Evolutionary conservation across 2,797 vertebrate species (phyloP).

Genomic region (Sebastes oblongus): DNA sequence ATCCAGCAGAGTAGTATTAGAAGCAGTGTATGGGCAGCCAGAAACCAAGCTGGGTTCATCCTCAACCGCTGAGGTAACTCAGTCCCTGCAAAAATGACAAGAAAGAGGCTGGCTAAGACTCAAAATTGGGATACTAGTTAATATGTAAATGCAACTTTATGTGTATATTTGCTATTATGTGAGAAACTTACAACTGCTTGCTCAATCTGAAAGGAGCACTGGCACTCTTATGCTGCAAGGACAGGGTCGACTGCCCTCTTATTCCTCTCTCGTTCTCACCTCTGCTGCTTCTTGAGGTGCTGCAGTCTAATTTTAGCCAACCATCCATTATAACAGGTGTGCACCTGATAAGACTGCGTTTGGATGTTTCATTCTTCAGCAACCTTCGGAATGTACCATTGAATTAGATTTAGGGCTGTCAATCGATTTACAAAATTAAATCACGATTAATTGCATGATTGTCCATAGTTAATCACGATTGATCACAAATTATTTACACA

Average conservation of each 20-base stretch:
- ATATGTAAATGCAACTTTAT: neutral
- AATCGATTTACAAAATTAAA: too few relatives aligned
- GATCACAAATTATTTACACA: too few relatives aligned
- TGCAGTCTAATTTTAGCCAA: slow-evolving; percentile 44
- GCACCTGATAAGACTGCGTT: slow-evolving; percentile 19
- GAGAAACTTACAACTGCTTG: neutral
- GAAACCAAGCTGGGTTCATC: neutral
- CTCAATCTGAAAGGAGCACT: neutral
- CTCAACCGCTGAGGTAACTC: neutral
- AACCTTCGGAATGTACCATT: slow-evolving; percentile 5
- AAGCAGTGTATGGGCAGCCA: neutral
- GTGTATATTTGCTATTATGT: neutral
- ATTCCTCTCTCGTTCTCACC: slow-evolving; percentile 27
- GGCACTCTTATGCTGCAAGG: slow-evolving; percentile 13
- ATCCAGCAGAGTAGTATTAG: slow-evolving; percentile 6
- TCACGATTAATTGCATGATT: too few relatives aligned
- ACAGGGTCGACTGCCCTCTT: slow-evolving; percentile 23
- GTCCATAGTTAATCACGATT: too few relatives aligned
- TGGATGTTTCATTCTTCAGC: neutral
- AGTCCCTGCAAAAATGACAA: neutral
- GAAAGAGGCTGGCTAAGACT: neutral
- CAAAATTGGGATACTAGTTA: neutral
- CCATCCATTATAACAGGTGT: slow-evolving; percentile 7
- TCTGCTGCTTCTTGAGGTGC: slow-evolving; percentile 22
- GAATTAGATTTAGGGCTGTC: neutral